These are phyloP conservation scores for Syndactyla subalaris DNA, from an alignment of 2,797 vertebrate genomes.

Conservation along the genomic window DNA sequence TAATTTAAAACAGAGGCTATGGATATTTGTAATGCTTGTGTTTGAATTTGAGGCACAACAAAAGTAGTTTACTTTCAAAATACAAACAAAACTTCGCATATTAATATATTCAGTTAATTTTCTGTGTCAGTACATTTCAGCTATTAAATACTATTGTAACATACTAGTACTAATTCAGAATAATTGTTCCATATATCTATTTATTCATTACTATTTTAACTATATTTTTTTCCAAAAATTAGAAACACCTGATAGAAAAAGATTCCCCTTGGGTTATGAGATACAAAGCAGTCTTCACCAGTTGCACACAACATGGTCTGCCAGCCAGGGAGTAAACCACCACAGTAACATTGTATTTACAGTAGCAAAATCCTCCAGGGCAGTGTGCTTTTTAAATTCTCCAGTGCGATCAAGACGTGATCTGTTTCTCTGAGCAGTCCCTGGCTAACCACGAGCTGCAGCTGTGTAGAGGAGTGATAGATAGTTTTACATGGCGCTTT, in stretches of 20 bases:
- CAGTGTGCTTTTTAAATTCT: slow-evolving; percentile 21
- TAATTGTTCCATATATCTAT: neutral
- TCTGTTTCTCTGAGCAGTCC: slow-evolving; percentile 31
- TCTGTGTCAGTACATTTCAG: slow-evolving; percentile 57
- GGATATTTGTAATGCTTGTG: slow-evolving; percentile 58
- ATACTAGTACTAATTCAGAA: neutral
- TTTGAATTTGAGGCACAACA: slow-evolving; percentile 45
- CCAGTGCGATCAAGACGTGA: slow-evolving; percentile 9
- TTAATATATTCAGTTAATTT: slow-evolving; percentile 57
- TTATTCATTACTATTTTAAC: neutral
- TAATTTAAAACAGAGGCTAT: slow-evolving; percentile 54
- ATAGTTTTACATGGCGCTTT: slow-evolving; percentile 73
- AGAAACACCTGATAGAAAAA: neutral
- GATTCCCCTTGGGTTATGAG: neutral
- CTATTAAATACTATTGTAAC: slow-evolving; percentile 1
- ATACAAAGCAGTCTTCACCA: neutral
- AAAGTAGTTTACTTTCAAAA: slow-evolving; percentile 41
- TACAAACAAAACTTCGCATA: neutral
- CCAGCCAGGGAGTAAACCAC: slow-evolving; percentile 5
- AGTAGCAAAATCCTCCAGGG: neutral
- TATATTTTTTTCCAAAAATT: neutral
- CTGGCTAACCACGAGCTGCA: slow-evolving; percentile 43
- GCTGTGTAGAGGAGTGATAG: slow-evolving; percentile 25
- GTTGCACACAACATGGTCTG: neutral
- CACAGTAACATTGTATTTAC: neutral